phyloP scores from a whole-genome alignment of 2,888 invertebrate species.

The Zootermopsis nevadensis region DNA sequence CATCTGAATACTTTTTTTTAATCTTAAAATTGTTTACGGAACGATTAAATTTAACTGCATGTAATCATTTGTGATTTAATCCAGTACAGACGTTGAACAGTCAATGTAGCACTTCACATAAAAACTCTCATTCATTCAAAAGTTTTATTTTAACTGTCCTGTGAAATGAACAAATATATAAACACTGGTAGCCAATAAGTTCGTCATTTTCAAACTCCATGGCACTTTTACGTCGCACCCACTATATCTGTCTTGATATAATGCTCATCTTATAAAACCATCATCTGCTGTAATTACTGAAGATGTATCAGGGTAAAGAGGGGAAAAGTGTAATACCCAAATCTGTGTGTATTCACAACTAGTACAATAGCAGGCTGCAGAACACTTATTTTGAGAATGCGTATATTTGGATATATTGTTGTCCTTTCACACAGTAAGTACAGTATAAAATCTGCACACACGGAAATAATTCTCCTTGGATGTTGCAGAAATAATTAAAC shows the following conservation, averaged over 20 bases:
- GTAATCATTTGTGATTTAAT: neutral
- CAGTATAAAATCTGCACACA: neutral
- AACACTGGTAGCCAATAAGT: neutral
- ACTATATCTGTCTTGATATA: neutral
- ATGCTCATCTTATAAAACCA: neutral
- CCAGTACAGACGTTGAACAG: conserved; percentile 18
- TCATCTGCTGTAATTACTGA: neutral
- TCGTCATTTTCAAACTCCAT: neutral
- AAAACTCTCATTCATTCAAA: conserved; percentile 1
- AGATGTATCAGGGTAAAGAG: neutral
- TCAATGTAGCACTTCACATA: conserved; percentile 36
- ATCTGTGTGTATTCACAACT: neutral
- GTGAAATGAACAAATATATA: neutral
- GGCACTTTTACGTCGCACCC: neutral
- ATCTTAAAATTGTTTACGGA: neutral
- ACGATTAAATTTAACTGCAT: neutral
- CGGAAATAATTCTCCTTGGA: neutral
- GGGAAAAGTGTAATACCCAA: neutral
- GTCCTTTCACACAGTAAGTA: conserved; percentile 7
- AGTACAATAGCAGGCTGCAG: neutral
- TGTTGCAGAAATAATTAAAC: neutral
- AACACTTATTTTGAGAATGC: neutral
- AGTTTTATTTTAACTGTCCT: neutral
- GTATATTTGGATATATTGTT: neutral
- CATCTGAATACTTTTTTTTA: conserved; percentile 21